These are phyloP conservation scores for Stomorhina lunata DNA, from an alignment of 2,888 invertebrate species.

Conservation along the genomic window DNA sequence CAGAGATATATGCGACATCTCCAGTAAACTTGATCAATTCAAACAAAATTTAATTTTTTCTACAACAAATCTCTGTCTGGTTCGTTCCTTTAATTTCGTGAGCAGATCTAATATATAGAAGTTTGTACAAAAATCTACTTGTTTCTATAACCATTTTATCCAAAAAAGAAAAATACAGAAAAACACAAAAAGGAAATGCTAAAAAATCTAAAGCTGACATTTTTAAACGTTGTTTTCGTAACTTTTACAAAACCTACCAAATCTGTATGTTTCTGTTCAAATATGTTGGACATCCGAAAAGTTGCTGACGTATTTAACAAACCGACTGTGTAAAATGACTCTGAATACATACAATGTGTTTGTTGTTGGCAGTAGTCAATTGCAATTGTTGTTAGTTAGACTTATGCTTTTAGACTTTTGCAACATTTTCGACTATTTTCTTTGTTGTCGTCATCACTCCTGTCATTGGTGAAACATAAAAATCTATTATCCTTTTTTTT, in stretches of 20 bases:
- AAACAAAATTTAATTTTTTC: too few relatives aligned
- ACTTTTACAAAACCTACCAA: constrained; percentile 45
- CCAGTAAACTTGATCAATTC: too few relatives aligned
- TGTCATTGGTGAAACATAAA: constrained; percentile 10
- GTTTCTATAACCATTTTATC: background rate
- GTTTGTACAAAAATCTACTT: too few relatives aligned
- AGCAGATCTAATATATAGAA: too few relatives aligned
- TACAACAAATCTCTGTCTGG: too few relatives aligned
- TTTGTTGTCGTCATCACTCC: constrained; percentile 18
- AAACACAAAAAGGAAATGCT: background rate
- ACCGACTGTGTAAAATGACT: too few relatives aligned
- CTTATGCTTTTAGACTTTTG: background rate
- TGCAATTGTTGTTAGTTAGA: constrained; percentile 21
- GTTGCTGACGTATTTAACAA: constrained; percentile 54
- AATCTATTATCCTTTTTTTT: constrained; percentile 4
- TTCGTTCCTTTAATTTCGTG: too few relatives aligned
- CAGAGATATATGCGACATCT: too few relatives aligned
- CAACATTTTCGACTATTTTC: constrained; percentile 17
- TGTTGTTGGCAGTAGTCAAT: background rate
- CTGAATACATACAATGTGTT: too few relatives aligned
- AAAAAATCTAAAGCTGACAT: constrained; percentile 36
- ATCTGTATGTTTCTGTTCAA: constrained; percentile 19
- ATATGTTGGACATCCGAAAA: constrained; percentile 39
- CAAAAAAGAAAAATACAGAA: background rate
- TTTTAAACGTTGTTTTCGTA: constrained; percentile 54